A percentile compares a stretch with the other conserved stretches of the same genome.
These are phyloP conservation scores for Eufriesea mexicana DNA, from an alignment of 1,140 invertebrate genomes.

Conservation along the genomic window DNA sequence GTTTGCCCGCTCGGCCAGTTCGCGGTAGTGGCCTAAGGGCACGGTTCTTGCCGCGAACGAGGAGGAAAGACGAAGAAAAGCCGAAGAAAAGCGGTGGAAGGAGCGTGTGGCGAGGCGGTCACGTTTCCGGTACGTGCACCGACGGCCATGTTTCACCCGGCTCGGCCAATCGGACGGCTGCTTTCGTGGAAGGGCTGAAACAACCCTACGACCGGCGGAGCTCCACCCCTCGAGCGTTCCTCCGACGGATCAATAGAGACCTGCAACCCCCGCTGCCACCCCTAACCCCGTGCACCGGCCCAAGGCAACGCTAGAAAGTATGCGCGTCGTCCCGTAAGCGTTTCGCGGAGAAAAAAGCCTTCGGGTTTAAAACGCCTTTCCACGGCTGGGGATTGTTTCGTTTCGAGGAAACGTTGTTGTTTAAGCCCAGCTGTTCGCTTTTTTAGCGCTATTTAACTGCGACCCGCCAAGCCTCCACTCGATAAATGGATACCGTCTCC, in stretches of 20 bases:
- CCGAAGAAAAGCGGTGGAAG: slow-evolving; percentile 68
- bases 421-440: slow-evolving; percentile 1
- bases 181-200: slow-evolving; percentile 65
- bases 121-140: slow-evolving; percentile 76
- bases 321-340: slow-evolving; percentile 11
- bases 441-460: not conserved
- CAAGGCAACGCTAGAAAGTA: slow-evolving; percentile 7
- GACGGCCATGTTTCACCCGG: slow-evolving; percentile 77
- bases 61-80: slow-evolving; percentile 60
- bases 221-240: slow-evolving; percentile 70
- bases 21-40: slow-evolving; percentile 54
- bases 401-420: slow-evolving; percentile 2
- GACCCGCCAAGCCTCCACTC: not conserved
- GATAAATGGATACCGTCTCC: not conserved
- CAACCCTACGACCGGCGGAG: slow-evolving; percentile 70
- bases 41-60: slow-evolving; percentile 58
- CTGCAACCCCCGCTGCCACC: slow-evolving; percentile 39
- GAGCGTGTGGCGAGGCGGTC: slow-evolving; percentile 68
- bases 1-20: slow-evolving; percentile 38
- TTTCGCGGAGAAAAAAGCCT: slow-evolving; percentile 8
- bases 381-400: slow-evolving; percentile 15
- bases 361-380: slow-evolving; percentile 18
- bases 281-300: not conserved
- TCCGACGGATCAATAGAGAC: slow-evolving; percentile 68
- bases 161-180: slow-evolving; percentile 71